phyloP scores from a whole-genome alignment of 2,113 vertebrate species.

The Mustelus asterias region DNA sequence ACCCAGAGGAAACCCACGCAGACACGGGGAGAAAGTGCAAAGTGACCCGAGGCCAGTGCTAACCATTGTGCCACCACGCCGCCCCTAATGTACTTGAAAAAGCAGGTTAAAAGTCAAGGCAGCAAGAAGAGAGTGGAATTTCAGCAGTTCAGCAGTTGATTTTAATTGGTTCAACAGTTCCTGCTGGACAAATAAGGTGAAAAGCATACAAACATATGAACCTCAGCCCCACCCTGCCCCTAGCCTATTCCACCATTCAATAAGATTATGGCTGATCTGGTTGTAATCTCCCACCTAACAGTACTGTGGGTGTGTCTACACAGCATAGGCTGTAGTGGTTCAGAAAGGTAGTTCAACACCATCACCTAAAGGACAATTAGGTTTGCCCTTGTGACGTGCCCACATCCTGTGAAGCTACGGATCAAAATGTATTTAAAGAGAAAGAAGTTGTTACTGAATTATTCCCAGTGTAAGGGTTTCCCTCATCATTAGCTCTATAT shows the following conservation, averaged over 20 bases:
- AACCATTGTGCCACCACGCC: too few relatives aligned
- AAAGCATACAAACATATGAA: not conserved
- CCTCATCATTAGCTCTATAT: not conserved
- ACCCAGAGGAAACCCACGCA: too few relatives aligned
- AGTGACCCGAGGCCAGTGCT: too few relatives aligned
- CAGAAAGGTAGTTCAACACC: not conserved
- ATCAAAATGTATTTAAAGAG: not conserved
- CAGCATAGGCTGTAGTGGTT: not conserved
- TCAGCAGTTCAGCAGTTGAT: not conserved
- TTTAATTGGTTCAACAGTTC: not conserved
- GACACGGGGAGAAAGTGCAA: too few relatives aligned
- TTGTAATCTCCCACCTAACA: not conserved
- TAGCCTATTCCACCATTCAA: too few relatives aligned
- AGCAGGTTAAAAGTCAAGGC: not conserved
- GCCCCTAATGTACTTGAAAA: not conserved
- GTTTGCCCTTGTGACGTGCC: not conserved
- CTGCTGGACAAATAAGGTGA: not conserved
- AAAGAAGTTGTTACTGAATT: not conserved
- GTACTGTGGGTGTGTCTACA: not conserved
- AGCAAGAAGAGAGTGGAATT: not conserved
- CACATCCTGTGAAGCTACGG: not conserved
- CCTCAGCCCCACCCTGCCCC: too few relatives aligned
- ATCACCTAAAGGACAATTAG: not conserved
- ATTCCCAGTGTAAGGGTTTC: not conserved
- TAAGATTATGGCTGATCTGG: too few relatives aligned